Evolutionary conservation across 2,797 vertebrate species (phyloP).

Genomic region (Macropus fuliginosus): DNA sequence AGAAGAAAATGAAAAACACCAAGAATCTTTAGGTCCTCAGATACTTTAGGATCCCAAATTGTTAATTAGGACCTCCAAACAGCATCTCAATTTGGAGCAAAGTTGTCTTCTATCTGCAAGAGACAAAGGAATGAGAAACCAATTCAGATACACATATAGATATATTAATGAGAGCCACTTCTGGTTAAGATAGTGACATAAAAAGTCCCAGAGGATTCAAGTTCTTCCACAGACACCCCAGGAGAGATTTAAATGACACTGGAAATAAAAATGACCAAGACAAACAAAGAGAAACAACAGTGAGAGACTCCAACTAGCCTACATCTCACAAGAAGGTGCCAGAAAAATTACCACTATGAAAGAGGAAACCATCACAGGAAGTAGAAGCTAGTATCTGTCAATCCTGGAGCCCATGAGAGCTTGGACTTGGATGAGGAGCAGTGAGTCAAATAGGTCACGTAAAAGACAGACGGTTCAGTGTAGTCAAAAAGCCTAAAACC

Average conservation of each 20-base stretch:
- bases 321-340: background rate
- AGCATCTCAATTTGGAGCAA: constrained; percentile 28
- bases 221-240: background rate
- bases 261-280: background rate
- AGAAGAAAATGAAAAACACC: background rate
- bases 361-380: background rate
- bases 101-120: background rate
- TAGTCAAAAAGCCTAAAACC: background rate
- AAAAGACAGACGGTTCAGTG: background rate
- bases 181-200: background rate
- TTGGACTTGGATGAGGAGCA: background rate
- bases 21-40: background rate
- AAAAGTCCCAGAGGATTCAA: background rate
- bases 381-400: background rate
- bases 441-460: background rate
- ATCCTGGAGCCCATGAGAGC: background rate
- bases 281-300: background rate
- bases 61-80: background rate
- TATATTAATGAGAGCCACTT: background rate
- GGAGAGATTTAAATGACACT: background rate
- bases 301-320: background rate
- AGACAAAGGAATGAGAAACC: background rate
- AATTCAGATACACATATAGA: background rate
- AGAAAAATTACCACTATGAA: background rate
- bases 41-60: background rate